phyloP scores from a whole-genome alignment of 2,797 vertebrate genomes.

The Lophotriccus pileatus region DNA sequence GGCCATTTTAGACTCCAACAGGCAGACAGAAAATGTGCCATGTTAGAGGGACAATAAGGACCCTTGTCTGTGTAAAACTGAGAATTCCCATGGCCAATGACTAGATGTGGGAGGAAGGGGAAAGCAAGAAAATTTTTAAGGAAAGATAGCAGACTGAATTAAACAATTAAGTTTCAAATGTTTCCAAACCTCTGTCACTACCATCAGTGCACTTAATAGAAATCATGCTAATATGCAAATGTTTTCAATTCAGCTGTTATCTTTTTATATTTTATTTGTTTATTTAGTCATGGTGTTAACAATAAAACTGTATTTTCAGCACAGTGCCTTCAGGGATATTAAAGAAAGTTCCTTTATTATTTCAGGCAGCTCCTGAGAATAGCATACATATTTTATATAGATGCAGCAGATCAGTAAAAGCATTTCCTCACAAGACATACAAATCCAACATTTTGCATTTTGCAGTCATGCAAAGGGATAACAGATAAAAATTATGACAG shows the following conservation, averaged over 20 bases:
- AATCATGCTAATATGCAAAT: constrained; percentile 26
- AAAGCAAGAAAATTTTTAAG: not conserved
- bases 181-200: constrained; percentile 30
- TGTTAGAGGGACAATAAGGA: not conserved
- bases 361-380: not conserved
- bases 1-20: not conserved
- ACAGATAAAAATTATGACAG: not conserved
- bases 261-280: constrained; percentile 35
- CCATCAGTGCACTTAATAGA: not conserved
- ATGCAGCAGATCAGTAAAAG: not conserved
- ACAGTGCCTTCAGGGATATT: not conserved
- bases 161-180: not conserved
- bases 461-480: not conserved
- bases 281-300: constrained; percentile 32
- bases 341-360: constrained; percentile 10
- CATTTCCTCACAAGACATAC: not conserved
- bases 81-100: not conserved
- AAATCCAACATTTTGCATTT: not conserved
- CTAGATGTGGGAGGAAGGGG: not conserved
- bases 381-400: not conserved
- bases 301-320: not conserved
- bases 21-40: not conserved
- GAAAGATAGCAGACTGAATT: not conserved
- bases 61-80: not conserved
- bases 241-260: constrained; percentile 33